phyloP scores from a whole-genome alignment of 2,113 vertebrate species.

The Amphiprion percula region DNA sequence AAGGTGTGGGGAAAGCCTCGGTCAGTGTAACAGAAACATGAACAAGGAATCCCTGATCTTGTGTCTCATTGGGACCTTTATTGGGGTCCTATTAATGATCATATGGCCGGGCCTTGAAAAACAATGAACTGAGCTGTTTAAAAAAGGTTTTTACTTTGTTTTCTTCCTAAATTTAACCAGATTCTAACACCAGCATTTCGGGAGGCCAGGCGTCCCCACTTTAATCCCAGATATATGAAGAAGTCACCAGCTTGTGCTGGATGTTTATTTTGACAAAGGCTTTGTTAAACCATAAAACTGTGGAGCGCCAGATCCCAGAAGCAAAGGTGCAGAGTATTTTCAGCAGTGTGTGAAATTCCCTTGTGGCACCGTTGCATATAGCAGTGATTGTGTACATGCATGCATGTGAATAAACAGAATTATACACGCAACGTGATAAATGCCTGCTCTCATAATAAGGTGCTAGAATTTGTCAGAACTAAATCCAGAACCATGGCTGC shows the following conservation, averaged over 20 bases:
- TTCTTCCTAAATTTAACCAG: conserved; percentile 58
- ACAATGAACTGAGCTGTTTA: conserved; percentile 22
- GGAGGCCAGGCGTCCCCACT: conserved; percentile 20
- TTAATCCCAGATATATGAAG: conserved; percentile 59
- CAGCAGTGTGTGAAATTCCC: conserved; percentile 66
- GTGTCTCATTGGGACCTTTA: conserved; percentile 2
- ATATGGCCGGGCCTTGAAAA: not conserved
- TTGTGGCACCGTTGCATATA: conserved; percentile 14
- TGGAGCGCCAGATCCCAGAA: conserved; percentile 49
- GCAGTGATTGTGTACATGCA: conserved; percentile 7
- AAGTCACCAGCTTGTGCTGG: conserved; percentile 43
- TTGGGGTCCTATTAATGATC: conserved; percentile 1
- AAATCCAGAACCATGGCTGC: conserved; percentile 51
- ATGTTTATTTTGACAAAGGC: conserved; percentile 65
- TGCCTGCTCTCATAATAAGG: conserved; percentile 71
- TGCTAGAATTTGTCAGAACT: conserved; percentile 63
- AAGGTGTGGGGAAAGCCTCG: conserved; percentile 7
- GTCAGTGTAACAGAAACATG: not conserved
- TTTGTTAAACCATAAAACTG: conserved; percentile 54
- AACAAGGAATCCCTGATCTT: conserved; percentile 1
- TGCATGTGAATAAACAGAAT: conserved; percentile 45
- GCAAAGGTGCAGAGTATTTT: conserved; percentile 73
- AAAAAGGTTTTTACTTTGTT: conserved; percentile 29
- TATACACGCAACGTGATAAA: conserved; percentile 46
- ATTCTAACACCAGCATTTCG: conserved; percentile 47